Percentiles rank a stretch among this genome's conserved stretches.
Evolutionary conservation across 2,113 vertebrate species (phyloP).

Genomic region (Bubalus kerabau): DNA sequence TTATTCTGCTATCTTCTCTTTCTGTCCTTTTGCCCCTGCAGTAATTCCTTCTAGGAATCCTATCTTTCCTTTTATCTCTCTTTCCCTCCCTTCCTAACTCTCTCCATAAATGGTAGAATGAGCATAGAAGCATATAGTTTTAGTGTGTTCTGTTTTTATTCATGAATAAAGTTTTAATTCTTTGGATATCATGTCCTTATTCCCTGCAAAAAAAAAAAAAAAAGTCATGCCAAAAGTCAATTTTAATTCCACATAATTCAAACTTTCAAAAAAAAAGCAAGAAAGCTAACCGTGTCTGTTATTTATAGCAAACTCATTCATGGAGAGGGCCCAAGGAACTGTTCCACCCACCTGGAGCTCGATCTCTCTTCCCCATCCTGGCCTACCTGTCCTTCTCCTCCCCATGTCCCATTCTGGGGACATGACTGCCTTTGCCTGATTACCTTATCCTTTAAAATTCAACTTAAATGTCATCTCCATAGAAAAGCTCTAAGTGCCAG

Average conservation of each 20-base stretch:
- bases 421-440: neutral
- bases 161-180: neutral
- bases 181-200: neutral
- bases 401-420: no score
- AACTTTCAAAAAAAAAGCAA: neutral
- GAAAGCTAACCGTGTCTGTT: neutral
- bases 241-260: neutral
- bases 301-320: neutral
- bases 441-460: neutral
- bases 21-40: neutral
- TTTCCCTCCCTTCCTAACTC: neutral
- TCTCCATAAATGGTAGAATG: neutral
- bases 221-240: neutral
- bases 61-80: neutral
- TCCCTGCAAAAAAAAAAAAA: neutral
- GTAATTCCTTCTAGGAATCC: neutral
- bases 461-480: neutral
- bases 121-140: neutral
- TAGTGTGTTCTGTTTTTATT: neutral
- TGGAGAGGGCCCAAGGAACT: accelerated
- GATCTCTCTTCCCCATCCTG: neutral
- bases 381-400: neutral
- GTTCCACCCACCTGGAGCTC: neutral
- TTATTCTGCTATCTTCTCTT: neutral
- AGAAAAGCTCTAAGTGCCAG: neutral